These are phyloP conservation scores for Phyllostomus hastatus DNA, from an alignment of 2,113 vertebrate species.

Conservation along the genomic window DNA sequence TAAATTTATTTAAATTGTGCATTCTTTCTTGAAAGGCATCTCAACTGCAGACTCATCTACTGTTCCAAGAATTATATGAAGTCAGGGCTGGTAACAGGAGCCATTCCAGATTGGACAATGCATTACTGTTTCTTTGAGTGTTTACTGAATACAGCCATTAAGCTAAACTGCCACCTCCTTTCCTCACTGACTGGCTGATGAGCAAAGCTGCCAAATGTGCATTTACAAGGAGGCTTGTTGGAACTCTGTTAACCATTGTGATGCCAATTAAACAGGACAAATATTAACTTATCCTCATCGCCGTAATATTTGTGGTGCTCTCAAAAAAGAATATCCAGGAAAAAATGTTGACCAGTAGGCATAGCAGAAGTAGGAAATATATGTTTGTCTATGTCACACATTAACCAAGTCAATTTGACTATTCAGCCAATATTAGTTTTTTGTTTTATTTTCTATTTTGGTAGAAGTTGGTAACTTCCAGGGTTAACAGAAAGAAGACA, in stretches of 20 bases:
- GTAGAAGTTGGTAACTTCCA: not conserved
- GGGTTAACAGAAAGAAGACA: not conserved
- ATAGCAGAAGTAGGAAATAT: not conserved
- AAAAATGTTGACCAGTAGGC: not conserved
- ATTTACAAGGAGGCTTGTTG: not conserved
- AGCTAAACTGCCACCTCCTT: not conserved
- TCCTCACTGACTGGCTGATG: not conserved
- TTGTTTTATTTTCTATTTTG: not conserved
- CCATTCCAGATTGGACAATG: not conserved
- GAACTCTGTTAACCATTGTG: not conserved
- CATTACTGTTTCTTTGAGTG: not conserved
- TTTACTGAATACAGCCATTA: not conserved
- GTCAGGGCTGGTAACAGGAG: not conserved
- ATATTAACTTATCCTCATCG: not conserved
- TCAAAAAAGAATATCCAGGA: not conserved
- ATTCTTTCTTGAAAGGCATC: not conserved
- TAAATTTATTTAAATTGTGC: not conserved
- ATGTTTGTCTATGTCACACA: not conserved
- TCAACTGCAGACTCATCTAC: not conserved
- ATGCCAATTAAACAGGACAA: not conserved
- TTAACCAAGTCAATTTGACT: not conserved
- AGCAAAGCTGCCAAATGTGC: not conserved
- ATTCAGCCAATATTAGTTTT: not conserved
- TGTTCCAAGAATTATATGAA: constrained; percentile 8
- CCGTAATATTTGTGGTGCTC: not conserved